Percentiles rank a stretch among this genome's conserved stretches.
Conservation (phyloP, 2,888 invertebrate genomes). For the Brachyopa scutellaris region DNA sequence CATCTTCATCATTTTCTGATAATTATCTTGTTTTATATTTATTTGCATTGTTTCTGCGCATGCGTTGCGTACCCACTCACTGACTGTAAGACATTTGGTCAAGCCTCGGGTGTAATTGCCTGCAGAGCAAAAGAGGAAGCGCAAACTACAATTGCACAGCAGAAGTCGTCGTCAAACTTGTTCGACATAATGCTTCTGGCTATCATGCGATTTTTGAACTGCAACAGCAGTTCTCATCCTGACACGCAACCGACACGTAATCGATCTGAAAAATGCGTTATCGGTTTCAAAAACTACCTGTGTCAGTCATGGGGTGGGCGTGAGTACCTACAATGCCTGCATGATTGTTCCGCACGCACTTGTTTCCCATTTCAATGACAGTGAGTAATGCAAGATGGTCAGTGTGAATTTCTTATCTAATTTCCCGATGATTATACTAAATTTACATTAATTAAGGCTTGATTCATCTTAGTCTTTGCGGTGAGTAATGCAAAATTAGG, state of each 20-base stretch:
- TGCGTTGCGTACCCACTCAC: conserved; percentile 27
- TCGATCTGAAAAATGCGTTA: conserved; percentile 46
- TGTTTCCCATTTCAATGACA: not conserved
- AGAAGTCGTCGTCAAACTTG: conserved; percentile 65
- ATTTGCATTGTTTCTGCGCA: conserved; percentile 53
- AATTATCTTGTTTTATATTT: conserved; percentile 57
- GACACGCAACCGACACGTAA: conserved; percentile 61
- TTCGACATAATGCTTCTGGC: conserved; percentile 47
- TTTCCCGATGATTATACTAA: conserved; percentile 35
- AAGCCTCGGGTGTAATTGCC: not conserved
- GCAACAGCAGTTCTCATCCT: conserved; percentile 56
- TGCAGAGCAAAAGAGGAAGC: not conserved
- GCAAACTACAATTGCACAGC: conserved; percentile 35
- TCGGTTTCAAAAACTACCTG: not conserved
- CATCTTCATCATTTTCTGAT: conserved; percentile 29
- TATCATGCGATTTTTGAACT: conserved; percentile 51
- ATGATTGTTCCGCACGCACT: conserved; percentile 33
- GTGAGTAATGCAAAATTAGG: conserved; percentile 29
- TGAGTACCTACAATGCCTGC: not conserved
- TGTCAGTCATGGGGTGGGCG: conserved; percentile 39
- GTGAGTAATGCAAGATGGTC: conserved; percentile 26
- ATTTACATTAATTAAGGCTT: conserved; percentile 47
- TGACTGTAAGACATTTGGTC: conserved; percentile 44
- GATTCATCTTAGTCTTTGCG: conserved; percentile 27
- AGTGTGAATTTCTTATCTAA: conserved; percentile 13